Evolutionary conservation across 2,888 invertebrate species (phyloP), one percentile per base, ranked within the genome.

Genomic region (Chrysodeixis includens): DNA sequence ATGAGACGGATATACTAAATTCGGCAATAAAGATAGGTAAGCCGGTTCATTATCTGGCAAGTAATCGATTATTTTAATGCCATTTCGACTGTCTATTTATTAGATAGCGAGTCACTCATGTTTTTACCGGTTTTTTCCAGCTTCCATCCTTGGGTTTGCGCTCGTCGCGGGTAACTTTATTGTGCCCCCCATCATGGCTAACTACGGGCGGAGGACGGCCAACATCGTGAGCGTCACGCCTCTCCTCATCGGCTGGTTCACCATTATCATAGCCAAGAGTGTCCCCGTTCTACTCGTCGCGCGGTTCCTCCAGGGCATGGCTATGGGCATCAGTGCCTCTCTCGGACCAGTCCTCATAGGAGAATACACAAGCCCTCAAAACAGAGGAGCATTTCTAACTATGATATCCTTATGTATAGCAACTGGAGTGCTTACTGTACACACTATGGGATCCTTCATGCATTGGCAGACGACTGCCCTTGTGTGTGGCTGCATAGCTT

Each of bases 381-480:
- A 96, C 52, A 91, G 97, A 49, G 96, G 96, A 1, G 90, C 95
- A 0, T 91, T 96, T 20, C 88, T 96, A 26, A 94, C 96, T 1
- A 91, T 93, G 7, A 93, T 96, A 8, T 95, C 96, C 0, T 83
- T 96, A 0, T 92, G 95, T 0, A 93, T 96, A 40, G 95, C 96
- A 0, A 68, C 91, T 1, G 97, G 96, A 20, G 95, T 96, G 4
- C 88, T 96, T 0, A 67, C 94, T 0, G 93, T 96, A 1, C 97
- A 97, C 78, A 83, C 93, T 0, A 83, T 97, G 58, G 97, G 97
- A 0, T 95, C 95, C 2, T 95, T 93, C 75, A 81, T 96, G 0
- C 83, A 88, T 40, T 96, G 96, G 96, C 89, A 95, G 77, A 84
- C 84, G 3, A 93, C 95, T 1, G 96, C 96, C 0, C 82, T 95